Conservation (phyloP, 2,797 vertebrate species). For the Hippocampus kuda region DNA sequence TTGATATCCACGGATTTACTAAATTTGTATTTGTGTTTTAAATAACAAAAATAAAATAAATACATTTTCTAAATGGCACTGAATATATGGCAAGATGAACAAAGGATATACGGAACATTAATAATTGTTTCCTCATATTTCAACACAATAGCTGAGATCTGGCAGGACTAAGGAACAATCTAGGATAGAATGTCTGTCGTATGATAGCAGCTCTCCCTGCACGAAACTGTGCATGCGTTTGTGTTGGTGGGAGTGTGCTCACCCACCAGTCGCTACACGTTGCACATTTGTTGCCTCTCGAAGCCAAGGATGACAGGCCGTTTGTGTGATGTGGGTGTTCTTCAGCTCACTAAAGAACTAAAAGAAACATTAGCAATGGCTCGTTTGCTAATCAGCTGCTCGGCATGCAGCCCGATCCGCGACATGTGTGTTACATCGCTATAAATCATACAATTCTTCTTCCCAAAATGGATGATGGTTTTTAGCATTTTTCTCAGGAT, state of each 20-base stretch:
- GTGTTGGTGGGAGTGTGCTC: not conserved
- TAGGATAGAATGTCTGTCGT: not conserved
- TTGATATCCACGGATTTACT: not conserved
- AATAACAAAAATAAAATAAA: not conserved
- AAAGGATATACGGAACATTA: no score
- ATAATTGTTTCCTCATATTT: no score
- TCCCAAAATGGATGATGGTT: not conserved
- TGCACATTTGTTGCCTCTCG: conserved; percentile 5
- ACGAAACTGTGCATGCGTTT: conserved; percentile 7
- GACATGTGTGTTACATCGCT: not conserved
- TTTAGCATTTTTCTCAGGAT: not conserved
- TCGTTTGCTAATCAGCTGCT: conserved; percentile 3
- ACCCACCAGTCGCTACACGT: conserved; percentile 1
- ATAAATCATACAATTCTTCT: not conserved
- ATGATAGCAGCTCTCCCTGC: not conserved
- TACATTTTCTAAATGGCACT: not conserved
- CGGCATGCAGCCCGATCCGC: not conserved
- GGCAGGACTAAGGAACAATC: no score
- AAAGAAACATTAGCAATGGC: conserved; percentile 2
- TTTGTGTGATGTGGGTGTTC: conserved; percentile 3
- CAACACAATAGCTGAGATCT: no score
- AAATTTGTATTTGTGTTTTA: not conserved
- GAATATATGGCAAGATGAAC: no score
- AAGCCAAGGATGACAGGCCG: conserved; percentile 3
- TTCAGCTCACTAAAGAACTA: not conserved